Percentiles rank a stretch among this genome's conserved stretches.
Evolutionary conservation across 2,797 vertebrate species (phyloP).

Genomic region (Eulemur mongoz): DNA sequence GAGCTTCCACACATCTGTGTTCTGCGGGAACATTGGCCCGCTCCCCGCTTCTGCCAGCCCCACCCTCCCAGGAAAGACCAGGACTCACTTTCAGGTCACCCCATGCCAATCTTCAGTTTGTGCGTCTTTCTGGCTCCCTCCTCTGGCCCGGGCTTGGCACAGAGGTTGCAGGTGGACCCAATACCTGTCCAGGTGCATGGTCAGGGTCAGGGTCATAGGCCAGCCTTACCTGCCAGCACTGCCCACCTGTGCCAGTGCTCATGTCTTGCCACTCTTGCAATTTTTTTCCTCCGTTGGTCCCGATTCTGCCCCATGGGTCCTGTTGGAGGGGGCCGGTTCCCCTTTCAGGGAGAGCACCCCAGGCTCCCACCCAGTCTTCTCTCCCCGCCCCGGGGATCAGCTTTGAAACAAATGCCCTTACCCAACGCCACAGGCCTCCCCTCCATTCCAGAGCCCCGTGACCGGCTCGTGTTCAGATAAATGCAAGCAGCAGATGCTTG

Average conservation of each 20-base stretch:
- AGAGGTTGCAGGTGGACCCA: too few relatives aligned
- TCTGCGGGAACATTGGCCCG: neutral
- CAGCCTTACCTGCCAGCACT: fast-evolving
- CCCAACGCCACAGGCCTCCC: fast-evolving
- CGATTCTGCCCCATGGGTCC: fast-evolving
- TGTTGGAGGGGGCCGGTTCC: neutral
- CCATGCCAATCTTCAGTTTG: fast-evolving
- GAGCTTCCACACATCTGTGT: neutral
- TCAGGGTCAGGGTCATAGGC: neutral
- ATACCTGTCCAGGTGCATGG: neutral
- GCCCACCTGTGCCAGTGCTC: fast-evolving
- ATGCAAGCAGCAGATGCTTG: neutral
- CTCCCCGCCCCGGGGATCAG: fast-evolving
- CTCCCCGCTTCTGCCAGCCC: neutral
- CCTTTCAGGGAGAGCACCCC: neutral
- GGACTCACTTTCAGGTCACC: neutral
- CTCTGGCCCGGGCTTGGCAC: neutral
- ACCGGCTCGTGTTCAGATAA: too few relatives aligned
- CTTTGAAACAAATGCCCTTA: neutral
- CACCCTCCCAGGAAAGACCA: neutral
- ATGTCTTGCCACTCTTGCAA: neutral
- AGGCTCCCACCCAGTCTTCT: neutral
- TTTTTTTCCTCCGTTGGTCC: neutral
- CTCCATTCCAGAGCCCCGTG: neutral
- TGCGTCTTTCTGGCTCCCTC: neutral